Evolutionary conservation across 2,797 vertebrate species (phyloP).

Genomic region (Melanotaenia pygmaea): DNA sequence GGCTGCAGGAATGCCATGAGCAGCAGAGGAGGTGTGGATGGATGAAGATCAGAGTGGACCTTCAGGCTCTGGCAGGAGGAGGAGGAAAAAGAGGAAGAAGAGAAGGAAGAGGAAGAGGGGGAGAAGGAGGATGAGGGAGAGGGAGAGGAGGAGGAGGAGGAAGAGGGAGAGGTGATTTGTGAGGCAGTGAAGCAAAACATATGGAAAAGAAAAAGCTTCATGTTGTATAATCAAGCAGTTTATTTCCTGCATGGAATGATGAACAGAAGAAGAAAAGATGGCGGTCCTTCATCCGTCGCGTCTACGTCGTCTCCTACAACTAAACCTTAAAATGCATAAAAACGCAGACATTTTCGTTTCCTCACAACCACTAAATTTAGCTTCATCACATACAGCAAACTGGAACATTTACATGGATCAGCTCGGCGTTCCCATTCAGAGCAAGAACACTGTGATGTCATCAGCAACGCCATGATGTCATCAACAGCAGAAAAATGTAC

Average conservation of each 20-base stretch:
- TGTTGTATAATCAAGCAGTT: slow-evolving; percentile 89
- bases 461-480: slow-evolving; percentile 91
- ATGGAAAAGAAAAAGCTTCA: slow-evolving; percentile 85
- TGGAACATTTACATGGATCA: slow-evolving; percentile 93
- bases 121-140: slow-evolving; percentile 26
- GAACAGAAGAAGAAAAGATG: slow-evolving; percentile 88
- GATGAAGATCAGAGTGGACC: too few relatives aligned
- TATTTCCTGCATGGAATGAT: slow-evolving; percentile 89
- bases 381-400: slow-evolving; percentile 96
- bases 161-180: slow-evolving; percentile 44
- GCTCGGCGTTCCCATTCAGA: slow-evolving; percentile 89
- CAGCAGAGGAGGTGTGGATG: slow-evolving; percentile 49
- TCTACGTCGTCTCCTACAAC: too few relatives aligned
- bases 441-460: slow-evolving; percentile 75
- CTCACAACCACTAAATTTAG: slow-evolving; percentile 92
- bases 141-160: slow-evolving; percentile 22
- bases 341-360: slow-evolving; percentile 41
- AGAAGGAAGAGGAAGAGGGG: too few relatives aligned
- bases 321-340: too few relatives aligned
- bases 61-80: too few relatives aligned
- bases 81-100: slow-evolving; percentile 20
- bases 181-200: slow-evolving; percentile 68
- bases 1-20: slow-evolving; percentile 50
- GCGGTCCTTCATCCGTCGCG: slow-evolving; percentile 70
- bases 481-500: slow-evolving; percentile 89